These are phyloP conservation scores for Synergus umbraculus DNA, from an alignment of 2,888 invertebrate species.

Conservation along the genomic window DNA sequence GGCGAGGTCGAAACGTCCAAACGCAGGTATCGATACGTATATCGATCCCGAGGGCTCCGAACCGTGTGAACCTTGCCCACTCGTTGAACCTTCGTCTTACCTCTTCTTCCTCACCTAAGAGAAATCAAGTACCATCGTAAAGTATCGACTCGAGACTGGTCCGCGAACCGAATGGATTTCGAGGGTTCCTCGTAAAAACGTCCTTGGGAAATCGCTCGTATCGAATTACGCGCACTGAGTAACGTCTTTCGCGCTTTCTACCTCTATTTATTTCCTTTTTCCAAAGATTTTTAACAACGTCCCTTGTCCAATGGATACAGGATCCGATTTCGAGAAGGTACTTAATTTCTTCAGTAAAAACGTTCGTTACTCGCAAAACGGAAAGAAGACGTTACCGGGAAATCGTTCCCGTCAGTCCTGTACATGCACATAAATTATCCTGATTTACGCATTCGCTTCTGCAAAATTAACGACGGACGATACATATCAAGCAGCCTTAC, in stretches of 20 bases:
- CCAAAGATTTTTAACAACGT: constrained; percentile 33
- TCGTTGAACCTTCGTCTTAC: neutral
- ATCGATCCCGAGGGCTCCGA: constrained; percentile 52
- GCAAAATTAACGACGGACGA: constrained; percentile 19
- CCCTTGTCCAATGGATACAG: constrained; percentile 16
- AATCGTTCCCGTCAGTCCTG: constrained; percentile 19
- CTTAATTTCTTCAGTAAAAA: constrained; percentile 33
- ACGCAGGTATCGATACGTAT: constrained; percentile 54
- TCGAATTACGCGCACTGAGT: constrained; percentile 52
- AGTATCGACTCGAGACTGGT: constrained; percentile 53
- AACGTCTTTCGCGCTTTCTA: constrained; percentile 31
- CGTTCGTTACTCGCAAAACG: constrained; percentile 12
- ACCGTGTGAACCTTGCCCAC: constrained; percentile 44
- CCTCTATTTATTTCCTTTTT: neutral
- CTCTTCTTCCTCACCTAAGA: constrained; percentile 41
- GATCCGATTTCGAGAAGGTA: constrained; percentile 18
- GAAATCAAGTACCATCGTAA: constrained; percentile 57
- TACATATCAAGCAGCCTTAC: constrained; percentile 25
- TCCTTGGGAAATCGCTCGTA: constrained; percentile 56
- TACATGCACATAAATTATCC: constrained; percentile 37
- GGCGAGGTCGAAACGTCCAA: constrained; percentile 54
- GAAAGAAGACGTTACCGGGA: constrained; percentile 37
- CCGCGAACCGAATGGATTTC: constrained; percentile 53
- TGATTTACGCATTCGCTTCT: constrained; percentile 32
- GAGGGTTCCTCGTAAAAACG: constrained; percentile 56